phyloP scores from a whole-genome alignment of 2,888 invertebrate species.

The Agrotis puta region DNA sequence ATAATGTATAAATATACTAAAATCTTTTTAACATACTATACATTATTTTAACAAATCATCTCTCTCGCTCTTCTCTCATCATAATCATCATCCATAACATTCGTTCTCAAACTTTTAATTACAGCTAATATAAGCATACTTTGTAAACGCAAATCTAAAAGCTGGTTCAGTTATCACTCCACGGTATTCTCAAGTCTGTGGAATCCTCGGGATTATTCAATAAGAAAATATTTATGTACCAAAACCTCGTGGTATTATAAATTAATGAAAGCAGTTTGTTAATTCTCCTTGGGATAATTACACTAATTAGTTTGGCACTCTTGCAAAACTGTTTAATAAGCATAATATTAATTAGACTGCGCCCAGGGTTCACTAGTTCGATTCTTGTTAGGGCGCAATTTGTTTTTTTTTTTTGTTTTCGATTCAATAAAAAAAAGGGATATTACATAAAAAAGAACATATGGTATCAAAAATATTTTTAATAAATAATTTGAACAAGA shows the following conservation, averaged over 20 bases:
- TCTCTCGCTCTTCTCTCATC: too few species aligned
- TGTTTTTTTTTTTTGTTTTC: background rate
- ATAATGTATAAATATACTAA: too few species aligned
- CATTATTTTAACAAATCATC: too few species aligned
- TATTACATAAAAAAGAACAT: constrained; percentile 15
- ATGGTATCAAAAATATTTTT: constrained; percentile 63
- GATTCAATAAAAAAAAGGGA: background rate
- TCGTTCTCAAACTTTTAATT: too few species aligned
- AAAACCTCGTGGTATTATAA: constrained; percentile 13
- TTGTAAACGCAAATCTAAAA: constrained; percentile 37
- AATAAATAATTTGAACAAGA: constrained; percentile 52
- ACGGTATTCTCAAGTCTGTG: background rate
- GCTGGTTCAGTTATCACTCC: constrained; percentile 27
- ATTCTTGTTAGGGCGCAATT: background rate
- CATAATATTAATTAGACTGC: background rate
- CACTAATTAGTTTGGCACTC: too few species aligned
- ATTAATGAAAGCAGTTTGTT: constrained; percentile 16
- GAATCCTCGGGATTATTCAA: background rate
- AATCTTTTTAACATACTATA: too few species aligned
- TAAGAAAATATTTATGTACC: background rate
- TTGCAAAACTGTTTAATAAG: too few species aligned
- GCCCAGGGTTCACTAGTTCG: background rate
- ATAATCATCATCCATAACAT: too few species aligned
- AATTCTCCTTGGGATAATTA: constrained; percentile 9
- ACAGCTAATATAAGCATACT: background rate